Percentiles rank a stretch among this genome's conserved stretches.
These are phyloP conservation scores for Bombus superbus DNA, from an alignment of 1,140 invertebrate species.

Conservation along the genomic window DNA sequence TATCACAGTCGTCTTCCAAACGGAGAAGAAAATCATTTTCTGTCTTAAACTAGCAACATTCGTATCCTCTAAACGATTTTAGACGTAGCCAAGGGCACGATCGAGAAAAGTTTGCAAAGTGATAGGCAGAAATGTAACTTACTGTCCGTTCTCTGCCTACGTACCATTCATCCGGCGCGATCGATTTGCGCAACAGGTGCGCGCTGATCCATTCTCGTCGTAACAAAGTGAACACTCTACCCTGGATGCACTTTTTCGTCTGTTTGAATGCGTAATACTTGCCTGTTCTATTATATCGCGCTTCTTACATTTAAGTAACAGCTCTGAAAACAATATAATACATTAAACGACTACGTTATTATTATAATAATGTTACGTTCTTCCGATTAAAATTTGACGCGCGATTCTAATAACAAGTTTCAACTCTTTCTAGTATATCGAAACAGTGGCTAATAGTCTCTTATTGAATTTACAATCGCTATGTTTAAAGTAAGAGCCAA, in stretches of 20 bases:
- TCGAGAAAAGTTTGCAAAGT: neutral
- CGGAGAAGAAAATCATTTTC: neutral
- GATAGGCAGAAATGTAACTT: constrained; percentile 43
- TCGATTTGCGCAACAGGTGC: constrained; percentile 71
- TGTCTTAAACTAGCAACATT: neutral
- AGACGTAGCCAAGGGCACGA: neutral
- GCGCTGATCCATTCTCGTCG: constrained; percentile 44
- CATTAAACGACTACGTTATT: too few species aligned
- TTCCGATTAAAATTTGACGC: too few species aligned
- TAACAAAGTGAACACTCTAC: constrained; percentile 62
- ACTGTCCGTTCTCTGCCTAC: constrained; percentile 56
- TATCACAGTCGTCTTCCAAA: neutral
- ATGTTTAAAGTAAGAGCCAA: too few species aligned
- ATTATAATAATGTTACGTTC: too few species aligned
- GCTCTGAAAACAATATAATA: neutral
- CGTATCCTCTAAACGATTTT: neutral
- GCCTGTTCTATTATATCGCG: neutral
- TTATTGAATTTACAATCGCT: too few species aligned
- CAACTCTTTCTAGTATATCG: too few species aligned
- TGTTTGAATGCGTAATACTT: constrained; percentile 27
- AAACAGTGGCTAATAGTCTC: too few species aligned
- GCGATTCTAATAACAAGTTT: too few species aligned
- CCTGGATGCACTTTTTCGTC: constrained; percentile 48
- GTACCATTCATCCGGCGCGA: constrained; percentile 64
- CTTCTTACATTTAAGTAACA: too few species aligned